Evolutionary conservation across 2,888 invertebrate genomes (phyloP).

Genomic region (Calameuta filiformis): DNA sequence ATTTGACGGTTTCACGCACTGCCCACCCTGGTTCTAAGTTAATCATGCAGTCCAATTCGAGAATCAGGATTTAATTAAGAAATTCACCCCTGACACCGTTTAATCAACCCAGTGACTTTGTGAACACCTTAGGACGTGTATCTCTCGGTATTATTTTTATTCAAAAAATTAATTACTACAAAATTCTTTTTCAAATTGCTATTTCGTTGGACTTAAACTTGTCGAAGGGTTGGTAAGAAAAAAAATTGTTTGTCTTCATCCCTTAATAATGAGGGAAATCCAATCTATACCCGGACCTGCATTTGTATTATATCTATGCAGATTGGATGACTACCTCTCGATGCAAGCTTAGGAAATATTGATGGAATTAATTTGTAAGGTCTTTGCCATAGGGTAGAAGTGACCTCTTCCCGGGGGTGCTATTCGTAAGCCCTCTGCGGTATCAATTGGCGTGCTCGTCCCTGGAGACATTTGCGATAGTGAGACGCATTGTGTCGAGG

Average conservation of each 20-base stretch:
- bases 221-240: not conserved
- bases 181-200: not conserved
- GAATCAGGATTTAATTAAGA: not conserved
- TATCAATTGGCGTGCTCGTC: conserved; percentile 59
- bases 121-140: not conserved
- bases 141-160: not conserved
- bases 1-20: conserved; percentile 46
- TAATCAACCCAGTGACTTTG: not conserved
- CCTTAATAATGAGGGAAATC: not conserved
- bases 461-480: conserved; percentile 50
- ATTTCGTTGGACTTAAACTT: not conserved
- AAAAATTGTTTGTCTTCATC: not conserved
- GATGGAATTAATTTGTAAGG: conserved; percentile 25
- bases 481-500: conserved; percentile 53
- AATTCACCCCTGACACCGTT: not conserved
- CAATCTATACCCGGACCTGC: not conserved
- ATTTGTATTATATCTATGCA: not conserved
- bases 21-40: not conserved
- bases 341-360: conserved; percentile 7
- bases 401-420: conserved; percentile 46
- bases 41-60: not conserved
- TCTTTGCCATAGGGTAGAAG: conserved; percentile 6
- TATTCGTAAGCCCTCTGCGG: conserved; percentile 54
- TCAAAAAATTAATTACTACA: not conserved
- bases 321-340: not conserved